A percentile compares a stretch with the other conserved stretches of the same genome.
These are phyloP conservation scores for Acanthisitta chloris DNA, from an alignment of 2,113 vertebrate species.

Conservation along the genomic window DNA sequence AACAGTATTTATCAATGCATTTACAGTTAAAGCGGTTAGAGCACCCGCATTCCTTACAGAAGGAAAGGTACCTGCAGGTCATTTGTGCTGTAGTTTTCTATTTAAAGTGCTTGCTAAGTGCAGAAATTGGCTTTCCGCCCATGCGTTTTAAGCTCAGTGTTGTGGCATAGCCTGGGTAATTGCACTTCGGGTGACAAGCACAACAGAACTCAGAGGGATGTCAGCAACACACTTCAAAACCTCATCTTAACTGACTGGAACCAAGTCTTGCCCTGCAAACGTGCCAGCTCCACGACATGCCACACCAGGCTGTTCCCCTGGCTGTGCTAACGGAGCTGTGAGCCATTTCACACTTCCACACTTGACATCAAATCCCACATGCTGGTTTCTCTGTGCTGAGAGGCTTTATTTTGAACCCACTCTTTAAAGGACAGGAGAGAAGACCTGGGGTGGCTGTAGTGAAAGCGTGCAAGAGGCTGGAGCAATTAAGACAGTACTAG, in stretches of 20 bases:
- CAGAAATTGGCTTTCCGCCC: constrained; percentile 37
- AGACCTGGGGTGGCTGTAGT: not conserved
- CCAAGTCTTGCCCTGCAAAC: accelerated
- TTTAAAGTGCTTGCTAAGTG: constrained; percentile 47
- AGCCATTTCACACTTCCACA: not conserved
- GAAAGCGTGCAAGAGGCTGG: not conserved
- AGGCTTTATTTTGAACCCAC: not conserved
- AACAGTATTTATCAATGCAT: not conserved
- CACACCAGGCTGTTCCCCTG: not conserved
- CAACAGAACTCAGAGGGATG: not conserved
- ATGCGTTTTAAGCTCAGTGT: constrained; percentile 13
- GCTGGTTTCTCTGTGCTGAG: not conserved
- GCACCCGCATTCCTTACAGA: not conserved
- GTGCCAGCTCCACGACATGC: accelerated
- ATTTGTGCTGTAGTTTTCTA: constrained; percentile 38
- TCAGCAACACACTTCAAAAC: not conserved
- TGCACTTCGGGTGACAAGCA: constrained; percentile 27
- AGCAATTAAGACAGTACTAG: not conserved
- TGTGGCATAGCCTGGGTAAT: constrained; percentile 23
- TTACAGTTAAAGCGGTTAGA: not conserved
- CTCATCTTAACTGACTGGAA: not conserved
- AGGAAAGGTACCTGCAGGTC: constrained; percentile 23
- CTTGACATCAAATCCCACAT: not conserved
- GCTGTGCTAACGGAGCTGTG: accelerated
- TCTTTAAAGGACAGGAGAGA: not conserved